Evolutionary conservation across 2,797 vertebrate genomes (phyloP).

Genomic region (Rhinophrynus dorsalis): DNA sequence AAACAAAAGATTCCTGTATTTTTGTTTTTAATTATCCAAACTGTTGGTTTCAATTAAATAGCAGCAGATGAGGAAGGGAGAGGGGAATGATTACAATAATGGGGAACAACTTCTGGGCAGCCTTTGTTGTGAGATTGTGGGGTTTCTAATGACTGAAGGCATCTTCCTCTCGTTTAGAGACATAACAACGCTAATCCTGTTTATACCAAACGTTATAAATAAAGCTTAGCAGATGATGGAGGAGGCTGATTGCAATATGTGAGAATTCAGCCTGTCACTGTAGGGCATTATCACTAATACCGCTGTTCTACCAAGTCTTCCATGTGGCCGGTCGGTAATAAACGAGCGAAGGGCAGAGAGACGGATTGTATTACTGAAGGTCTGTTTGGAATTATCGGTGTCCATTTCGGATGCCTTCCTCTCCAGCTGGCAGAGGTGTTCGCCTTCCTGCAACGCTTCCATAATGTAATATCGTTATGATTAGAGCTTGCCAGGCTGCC

Average conservation of each 20-base stretch:
- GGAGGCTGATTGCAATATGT: constrained; percentile 49
- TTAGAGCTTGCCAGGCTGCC: neutral
- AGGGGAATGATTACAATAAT: neutral
- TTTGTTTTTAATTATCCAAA: constrained; percentile 53
- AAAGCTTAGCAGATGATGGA: constrained; percentile 62
- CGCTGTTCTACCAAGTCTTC: neutral
- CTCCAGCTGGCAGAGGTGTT: neutral
- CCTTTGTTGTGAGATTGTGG: constrained; percentile 45
- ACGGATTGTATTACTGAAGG: neutral
- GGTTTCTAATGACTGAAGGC: constrained; percentile 56
- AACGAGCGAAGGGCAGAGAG: neutral
- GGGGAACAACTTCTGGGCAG: constrained; percentile 25
- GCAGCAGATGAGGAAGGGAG: constrained; percentile 1
- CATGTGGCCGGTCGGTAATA: neutral
- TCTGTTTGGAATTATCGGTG: neutral
- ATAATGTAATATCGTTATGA: neutral
- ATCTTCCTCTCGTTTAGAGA: constrained; percentile 67
- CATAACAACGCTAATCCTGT: constrained; percentile 65
- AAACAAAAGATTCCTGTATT: constrained; percentile 49
- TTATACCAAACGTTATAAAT: constrained; percentile 64
- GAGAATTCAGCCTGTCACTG: constrained; percentile 38
- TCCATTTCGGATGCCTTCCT: neutral
- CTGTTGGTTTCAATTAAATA: constrained; percentile 39
- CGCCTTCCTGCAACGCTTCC: neutral
- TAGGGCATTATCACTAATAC: neutral